A percentile compares a stretch with the other conserved stretches of the same genome.
Evolutionary conservation across 2,797 vertebrate genomes (phyloP).

Genomic region (Pseudomugil tenellus): DNA sequence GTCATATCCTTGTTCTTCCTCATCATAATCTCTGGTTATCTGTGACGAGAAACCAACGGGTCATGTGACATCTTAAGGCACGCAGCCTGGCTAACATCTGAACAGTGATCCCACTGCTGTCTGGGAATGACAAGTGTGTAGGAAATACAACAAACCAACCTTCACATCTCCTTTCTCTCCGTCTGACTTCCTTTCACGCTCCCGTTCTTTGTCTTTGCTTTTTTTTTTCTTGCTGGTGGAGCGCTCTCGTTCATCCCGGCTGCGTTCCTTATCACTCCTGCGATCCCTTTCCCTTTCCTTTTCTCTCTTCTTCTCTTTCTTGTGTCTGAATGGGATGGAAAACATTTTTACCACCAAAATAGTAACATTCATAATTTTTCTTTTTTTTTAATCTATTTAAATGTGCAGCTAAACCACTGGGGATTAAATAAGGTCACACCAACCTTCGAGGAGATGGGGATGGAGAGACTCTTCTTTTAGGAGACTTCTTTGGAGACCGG

Average conservation of each 20-base stretch:
- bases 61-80: conserved; percentile 11
- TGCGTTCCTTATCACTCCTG: conserved; percentile 81
- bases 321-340: conserved; percentile 76
- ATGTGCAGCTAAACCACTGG: not conserved
- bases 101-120: not conserved
- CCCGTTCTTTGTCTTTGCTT: conserved; percentile 91
- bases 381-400: not conserved
- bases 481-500: conserved; percentile 91
- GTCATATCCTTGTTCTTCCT: conserved; percentile 96
- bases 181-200: conserved; percentile 88
- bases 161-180: conserved; percentile 92
- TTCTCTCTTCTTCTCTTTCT: conserved; percentile 98
- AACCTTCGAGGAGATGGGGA: conserved; percentile 94
- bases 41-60: conserved; percentile 59
- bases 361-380: no score
- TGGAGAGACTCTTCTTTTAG: conserved; percentile 88
- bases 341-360: no score
- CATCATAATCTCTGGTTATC: conserved; percentile 96
- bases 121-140: not conserved
- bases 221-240: conserved; percentile 94
- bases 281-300: conserved; percentile 91
- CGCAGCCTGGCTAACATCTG: not conserved
- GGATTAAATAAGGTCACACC: conserved; percentile 27
- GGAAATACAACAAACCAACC: conserved; percentile 76
- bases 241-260: conserved; percentile 86